Evolutionary conservation across 2,797 vertebrate genomes (phyloP).

Genomic region (Antennarius maculatus): DNA sequence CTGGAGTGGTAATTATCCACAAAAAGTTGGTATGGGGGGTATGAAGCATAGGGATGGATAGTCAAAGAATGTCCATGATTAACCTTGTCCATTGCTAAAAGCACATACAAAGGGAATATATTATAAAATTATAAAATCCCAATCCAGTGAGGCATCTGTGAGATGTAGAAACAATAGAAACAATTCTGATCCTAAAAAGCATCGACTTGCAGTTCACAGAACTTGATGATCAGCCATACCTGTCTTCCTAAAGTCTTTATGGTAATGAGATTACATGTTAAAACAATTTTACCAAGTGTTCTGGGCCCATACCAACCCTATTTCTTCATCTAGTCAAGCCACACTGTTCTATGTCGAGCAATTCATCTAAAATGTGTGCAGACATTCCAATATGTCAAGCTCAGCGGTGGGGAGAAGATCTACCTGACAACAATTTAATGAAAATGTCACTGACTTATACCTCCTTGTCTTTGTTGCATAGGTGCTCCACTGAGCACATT

Average conservation of each 20-base stretch:
- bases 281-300: constrained; percentile 26
- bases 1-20: too few relatives aligned
- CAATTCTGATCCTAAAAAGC: too few relatives aligned
- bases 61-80: too few relatives aligned
- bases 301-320: not conserved
- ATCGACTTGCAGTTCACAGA: too few relatives aligned
- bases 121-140: too few relatives aligned
- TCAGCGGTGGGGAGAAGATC: constrained; percentile 45
- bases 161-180: too few relatives aligned
- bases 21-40: too few relatives aligned
- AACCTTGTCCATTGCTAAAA: too few relatives aligned
- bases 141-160: too few relatives aligned
- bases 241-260: constrained; percentile 9
- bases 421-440: constrained; percentile 70
- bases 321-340: constrained; percentile 24
- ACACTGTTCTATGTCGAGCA: constrained; percentile 2
- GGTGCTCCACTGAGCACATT: constrained; percentile 55
- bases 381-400: constrained; percentile 52
- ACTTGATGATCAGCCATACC: too few relatives aligned
- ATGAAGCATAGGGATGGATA: too few relatives aligned
- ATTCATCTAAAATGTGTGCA: constrained; percentile 42
- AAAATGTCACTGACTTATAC: constrained; percentile 69
- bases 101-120: too few relatives aligned
- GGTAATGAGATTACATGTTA: constrained; percentile 36
- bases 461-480: constrained; percentile 49